Conservation (phyloP, 2,797 vertebrate genomes). For the Acanthis flammea region DNA sequence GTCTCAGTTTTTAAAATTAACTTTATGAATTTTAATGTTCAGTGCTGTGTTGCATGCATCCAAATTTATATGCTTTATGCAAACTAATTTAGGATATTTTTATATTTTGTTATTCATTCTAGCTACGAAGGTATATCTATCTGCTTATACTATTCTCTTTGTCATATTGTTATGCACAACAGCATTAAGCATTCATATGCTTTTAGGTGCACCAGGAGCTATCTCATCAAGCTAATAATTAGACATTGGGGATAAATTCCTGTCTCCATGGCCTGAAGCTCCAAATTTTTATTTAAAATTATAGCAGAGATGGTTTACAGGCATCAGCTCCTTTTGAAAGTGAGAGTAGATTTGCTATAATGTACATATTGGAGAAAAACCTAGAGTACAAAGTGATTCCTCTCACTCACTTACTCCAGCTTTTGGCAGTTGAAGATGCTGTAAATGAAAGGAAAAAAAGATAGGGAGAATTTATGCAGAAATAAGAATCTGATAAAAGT, state of each 20-base stretch:
- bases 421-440: background rate
- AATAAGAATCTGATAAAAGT: background rate
- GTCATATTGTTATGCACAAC: background rate
- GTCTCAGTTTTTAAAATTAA: background rate
- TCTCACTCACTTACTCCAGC: background rate
- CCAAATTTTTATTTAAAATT: background rate
- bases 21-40: background rate
- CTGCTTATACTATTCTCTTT: background rate
- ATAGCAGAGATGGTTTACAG: background rate
- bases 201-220: background rate
- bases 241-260: background rate
- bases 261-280: background rate
- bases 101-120: background rate
- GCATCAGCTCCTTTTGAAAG: background rate
- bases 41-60: background rate
- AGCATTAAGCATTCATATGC: background rate
- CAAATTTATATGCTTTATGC: background rate
- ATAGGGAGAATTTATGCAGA: background rate
- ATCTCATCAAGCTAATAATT: constrained; percentile 41
- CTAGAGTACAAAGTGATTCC: background rate
- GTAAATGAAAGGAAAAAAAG: background rate
- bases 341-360: background rate
- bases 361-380: background rate
- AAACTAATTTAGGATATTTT: background rate
- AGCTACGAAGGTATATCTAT: background rate